Base-by-base conservation (phyloP, 2,888 invertebrate species). In the Phaedon cochleariae region DNA sequence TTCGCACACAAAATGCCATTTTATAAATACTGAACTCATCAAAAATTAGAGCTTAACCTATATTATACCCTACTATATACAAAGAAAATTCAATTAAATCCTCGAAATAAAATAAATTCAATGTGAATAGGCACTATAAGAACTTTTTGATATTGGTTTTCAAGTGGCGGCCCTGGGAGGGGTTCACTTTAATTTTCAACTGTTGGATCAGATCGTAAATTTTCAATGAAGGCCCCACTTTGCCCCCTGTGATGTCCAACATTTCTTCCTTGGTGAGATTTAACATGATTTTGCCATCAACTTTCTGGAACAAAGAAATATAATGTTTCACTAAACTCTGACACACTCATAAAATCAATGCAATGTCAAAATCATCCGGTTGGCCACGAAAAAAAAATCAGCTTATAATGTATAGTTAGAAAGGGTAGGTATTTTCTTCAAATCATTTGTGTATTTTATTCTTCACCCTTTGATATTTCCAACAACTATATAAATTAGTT, bases 181-280 rank as follows among this genome's bases (percentile, higher is more conserved):
- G 90, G 83, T 91, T 91, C 69, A 92, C 90, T 86, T 94, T 93
- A 82, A 90, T 91, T 85, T 95, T 95, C 59, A 97, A 87, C 81
- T 96, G 95, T 79, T 95, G 94, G 79, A 97, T 94, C 72, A 97
- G 88, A 85, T 97, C 95, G 80, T 89, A 93, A 77, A 97, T 96
- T 86, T 97, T 97, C 66, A 97, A 84, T 17, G 96, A 95, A 6
- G 97, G 97, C 1, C 97, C 97, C 65, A 97, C 96, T 87, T 96
- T 97, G 89, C 94, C 96, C 74, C 94, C 93, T 21, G 96, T 90
- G 69, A 96, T 85, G 77, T 92, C 92, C 75, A 96, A 90, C 70
- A 97, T 93, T 84, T 96, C 92, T 81, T 96, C 96, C 85, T 96
- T 95, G 55, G 91, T 91, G 65, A 97, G 85, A 71, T 90, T 88